These are phyloP conservation scores for Machaerirhynchus nigripectus DNA, from an alignment of 2,113 vertebrate species.

Conservation along the genomic window DNA sequence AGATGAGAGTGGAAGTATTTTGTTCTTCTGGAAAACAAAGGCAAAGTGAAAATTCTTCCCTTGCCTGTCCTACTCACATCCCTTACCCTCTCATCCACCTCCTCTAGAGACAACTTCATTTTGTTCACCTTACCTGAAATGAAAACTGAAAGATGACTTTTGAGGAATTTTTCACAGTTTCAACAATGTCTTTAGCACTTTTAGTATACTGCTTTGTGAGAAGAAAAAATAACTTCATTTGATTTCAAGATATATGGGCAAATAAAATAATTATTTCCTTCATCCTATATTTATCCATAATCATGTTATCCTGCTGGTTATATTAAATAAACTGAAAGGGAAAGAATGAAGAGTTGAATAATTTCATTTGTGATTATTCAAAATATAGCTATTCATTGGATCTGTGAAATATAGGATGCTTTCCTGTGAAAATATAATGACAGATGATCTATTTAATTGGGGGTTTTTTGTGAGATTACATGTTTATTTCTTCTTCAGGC, in stretches of 20 bases:
- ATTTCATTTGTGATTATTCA: not conserved
- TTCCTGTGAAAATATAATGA: not conserved
- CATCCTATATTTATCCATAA: not conserved
- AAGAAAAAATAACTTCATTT: not conserved
- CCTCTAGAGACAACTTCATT: not conserved
- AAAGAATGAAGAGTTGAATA: not conserved
- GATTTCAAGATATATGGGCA: not conserved
- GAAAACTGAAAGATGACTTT: not conserved
- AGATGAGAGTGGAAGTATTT: not conserved
- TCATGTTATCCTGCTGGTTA: accelerated
- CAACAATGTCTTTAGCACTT: not conserved
- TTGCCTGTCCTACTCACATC: accelerated
- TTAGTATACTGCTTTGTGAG: accelerated
- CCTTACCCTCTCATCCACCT: accelerated
- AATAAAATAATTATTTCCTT: not conserved
- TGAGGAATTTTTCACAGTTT: not conserved
- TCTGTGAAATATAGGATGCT: not conserved
- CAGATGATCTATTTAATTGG: not conserved
- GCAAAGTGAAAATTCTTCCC: not conserved
- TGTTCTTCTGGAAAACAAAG: not conserved
- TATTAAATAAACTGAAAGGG: not conserved
- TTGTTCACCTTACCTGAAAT: not conserved
- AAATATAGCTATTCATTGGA: not conserved
- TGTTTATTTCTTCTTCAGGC: not conserved
- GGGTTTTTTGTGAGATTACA: not conserved